phyloP scores from a whole-genome alignment of 2,113 vertebrate genomes.

The Oxygymnocypris stewartii region DNA sequence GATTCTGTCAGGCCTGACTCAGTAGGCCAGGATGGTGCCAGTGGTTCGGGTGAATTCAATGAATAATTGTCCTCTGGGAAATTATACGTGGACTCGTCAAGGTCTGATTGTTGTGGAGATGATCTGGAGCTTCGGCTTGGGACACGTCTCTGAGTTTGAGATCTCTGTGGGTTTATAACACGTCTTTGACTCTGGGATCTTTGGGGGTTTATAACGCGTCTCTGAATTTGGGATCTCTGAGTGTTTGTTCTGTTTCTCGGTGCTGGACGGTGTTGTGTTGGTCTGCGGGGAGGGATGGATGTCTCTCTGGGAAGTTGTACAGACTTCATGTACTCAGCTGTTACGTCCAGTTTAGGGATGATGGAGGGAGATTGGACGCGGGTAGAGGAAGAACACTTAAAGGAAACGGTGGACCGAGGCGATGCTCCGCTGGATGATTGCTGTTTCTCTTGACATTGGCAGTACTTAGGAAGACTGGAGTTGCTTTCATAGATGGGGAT shows the following conservation, averaged over 20 bases:
- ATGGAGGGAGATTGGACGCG: constrained; percentile 68
- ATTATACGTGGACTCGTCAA: constrained; percentile 81
- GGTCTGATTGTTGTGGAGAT: constrained; percentile 69
- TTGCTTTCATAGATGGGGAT: constrained; percentile 61
- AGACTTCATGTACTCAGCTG: constrained; percentile 77
- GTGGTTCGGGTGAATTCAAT: constrained; percentile 60
- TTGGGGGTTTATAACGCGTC: constrained; percentile 16
- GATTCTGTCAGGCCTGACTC: constrained; percentile 79
- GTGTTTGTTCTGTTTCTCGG: constrained; percentile 11
- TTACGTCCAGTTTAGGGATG: constrained; percentile 85
- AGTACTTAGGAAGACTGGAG: constrained; percentile 67
- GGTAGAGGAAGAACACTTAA: constrained; percentile 71
- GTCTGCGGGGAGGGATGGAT: background rate
- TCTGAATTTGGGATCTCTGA: constrained; percentile 4
- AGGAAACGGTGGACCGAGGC: constrained; percentile 39
- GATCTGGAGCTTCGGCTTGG: constrained; percentile 58
- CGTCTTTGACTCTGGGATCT: background rate
- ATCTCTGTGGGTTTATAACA: constrained; percentile 9
- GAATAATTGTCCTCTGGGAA: constrained; percentile 87
- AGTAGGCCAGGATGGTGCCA: constrained; percentile 80
- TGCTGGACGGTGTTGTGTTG: background rate
- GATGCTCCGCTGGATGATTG: constrained; percentile 58
- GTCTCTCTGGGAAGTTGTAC: constrained; percentile 52
- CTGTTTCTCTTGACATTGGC: constrained; percentile 71
- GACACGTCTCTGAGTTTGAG: constrained; percentile 1